Conservation (phyloP, 1,140 invertebrate genomes). For the Mylabris phalerata region DNA sequence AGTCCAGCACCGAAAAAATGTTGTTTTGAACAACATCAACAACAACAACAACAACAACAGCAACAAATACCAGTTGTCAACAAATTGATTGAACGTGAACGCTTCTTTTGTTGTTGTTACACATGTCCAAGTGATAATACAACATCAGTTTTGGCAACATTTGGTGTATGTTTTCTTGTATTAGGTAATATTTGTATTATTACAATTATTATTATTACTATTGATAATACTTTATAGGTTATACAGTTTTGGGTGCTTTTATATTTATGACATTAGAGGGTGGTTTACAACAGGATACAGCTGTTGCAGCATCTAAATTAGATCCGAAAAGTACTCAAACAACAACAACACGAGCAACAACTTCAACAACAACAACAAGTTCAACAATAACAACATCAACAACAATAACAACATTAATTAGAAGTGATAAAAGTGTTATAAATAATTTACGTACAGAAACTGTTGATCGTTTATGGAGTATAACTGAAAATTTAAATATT, state of each 20-base stretch:
- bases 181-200: slow-evolving; percentile 45
- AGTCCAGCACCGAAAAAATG: slow-evolving; percentile 37
- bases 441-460: slow-evolving; percentile 50
- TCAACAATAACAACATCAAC: too few species aligned
- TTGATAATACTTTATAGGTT: slow-evolving; percentile 37
- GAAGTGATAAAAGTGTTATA: slow-evolving; percentile 22
- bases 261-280: slow-evolving; percentile 86
- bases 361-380: too few species aligned
- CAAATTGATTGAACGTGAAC: background rate
- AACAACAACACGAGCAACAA: background rate
- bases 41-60: slow-evolving; percentile 22
- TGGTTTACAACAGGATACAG: slow-evolving; percentile 42
- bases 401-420: too few species aligned
- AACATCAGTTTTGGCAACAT: slow-evolving; percentile 36
- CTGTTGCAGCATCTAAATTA: slow-evolving; percentile 54
- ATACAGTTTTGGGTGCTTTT: slow-evolving; percentile 86
- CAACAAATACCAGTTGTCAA: background rate
- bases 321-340: slow-evolving; percentile 40
- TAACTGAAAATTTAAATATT: slow-evolving; percentile 89
- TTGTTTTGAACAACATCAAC: slow-evolving; percentile 36
- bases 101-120: slow-evolving; percentile 41
- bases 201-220: too few species aligned
- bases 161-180: slow-evolving; percentile 76
- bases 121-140: slow-evolving; percentile 33
- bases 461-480: slow-evolving; percentile 82